Evolutionary conservation across 2,113 vertebrate species (phyloP).

Genomic region (Crocuta crocuta): DNA sequence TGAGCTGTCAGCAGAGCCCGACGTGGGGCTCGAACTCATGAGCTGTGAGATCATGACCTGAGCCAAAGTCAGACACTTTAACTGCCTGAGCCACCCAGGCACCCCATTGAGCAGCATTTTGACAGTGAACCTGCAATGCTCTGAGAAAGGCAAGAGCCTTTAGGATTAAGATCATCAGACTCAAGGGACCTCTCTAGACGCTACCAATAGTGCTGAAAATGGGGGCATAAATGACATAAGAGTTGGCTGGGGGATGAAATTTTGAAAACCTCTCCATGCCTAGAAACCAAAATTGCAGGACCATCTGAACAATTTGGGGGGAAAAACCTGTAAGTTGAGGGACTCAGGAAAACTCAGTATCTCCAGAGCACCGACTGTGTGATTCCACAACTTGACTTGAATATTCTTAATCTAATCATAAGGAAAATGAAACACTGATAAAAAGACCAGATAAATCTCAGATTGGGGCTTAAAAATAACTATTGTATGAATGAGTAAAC

Average conservation of each 20-base stretch:
- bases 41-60: too few species aligned
- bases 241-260: neutral
- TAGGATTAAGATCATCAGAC: neutral
- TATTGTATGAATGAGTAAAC: neutral
- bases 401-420: neutral
- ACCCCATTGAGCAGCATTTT: slow-evolving; percentile 17
- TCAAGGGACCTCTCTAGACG: neutral
- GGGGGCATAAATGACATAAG: neutral
- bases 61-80: too few species aligned
- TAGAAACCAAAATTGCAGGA: neutral
- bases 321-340: neutral
- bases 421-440: neutral
- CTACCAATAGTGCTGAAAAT: neutral
- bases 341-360: neutral
- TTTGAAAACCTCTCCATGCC: neutral
- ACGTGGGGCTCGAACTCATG: too few species aligned
- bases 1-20: too few species aligned
- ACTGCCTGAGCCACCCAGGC: too few species aligned
- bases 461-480: neutral
- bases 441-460: neutral
- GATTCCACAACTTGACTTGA: neutral
- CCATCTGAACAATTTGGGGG: neutral
- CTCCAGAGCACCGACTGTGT: neutral
- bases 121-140: neutral
- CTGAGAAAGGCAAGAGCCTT: neutral